Evolutionary conservation across 1,140 invertebrate genomes (phyloP), one percentile per base, ranked within the genome.

Genomic region (Lucilia sericata): DNA sequence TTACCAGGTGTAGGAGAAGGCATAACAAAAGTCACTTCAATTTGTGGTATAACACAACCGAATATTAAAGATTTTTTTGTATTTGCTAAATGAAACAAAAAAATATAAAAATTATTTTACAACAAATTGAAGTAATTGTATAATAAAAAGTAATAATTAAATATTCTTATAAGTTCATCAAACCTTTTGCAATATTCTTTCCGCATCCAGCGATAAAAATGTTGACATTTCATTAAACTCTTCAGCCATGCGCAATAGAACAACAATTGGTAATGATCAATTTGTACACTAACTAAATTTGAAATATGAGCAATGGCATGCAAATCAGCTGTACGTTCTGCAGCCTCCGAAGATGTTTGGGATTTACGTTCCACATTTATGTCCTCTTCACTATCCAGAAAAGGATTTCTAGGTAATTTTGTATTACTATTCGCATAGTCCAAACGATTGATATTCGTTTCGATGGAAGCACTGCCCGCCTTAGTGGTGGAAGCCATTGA

Each of bases 251-350:
- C 97, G 92, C 87, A 98, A 91, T 34, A 99, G 91, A 91, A 98
- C 78, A 99, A 92, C 91, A 96, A 96, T 92, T 99, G 98, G 91
- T 97, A 98, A 91, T 99, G 97, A 92, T 97, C 98, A 51, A 98
- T 92, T 91, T 98, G 97, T 2, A 97, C 91, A 85, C 95, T 96
- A 65, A 96, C 94, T 86, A 97, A 91, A 89, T 96, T 96, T 14
- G 94, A 94, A 82, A 96, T 94, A 83, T 96, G 93, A 0, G 94
- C 95, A 30, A 96, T 93, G 1, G 94, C 94, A 88, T 95, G 94
- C 87, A 95, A 92, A 91, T 95, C 93, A 17, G 94, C 93, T 74
- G 87, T 89, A 51, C 86, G 87, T 83, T 89, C 86, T 0, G 74
- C 49, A 10, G n/a, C 70, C 10, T 82, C 70, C 0, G 84, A 65